Conservation (phyloP, 2,113 vertebrate genomes). For the Etheostoma spectabile region DNA sequence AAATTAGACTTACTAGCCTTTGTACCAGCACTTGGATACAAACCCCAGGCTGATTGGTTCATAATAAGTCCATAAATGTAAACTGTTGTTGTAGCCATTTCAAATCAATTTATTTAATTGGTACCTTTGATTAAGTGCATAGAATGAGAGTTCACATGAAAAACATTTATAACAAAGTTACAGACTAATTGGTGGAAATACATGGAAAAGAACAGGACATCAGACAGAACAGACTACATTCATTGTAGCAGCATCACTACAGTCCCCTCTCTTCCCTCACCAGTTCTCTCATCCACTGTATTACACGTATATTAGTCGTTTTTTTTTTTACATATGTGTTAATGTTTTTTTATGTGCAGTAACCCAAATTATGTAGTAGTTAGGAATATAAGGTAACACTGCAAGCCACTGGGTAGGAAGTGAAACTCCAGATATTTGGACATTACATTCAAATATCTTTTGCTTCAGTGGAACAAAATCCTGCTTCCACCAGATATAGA, state of each 20-base stretch:
- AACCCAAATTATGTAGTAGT: background rate
- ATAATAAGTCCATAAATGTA: background rate
- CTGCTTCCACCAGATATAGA: background rate
- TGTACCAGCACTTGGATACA: background rate
- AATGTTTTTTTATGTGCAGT: conserved; percentile 8
- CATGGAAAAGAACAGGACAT: conserved; percentile 39
- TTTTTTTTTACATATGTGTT: background rate
- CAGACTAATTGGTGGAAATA: conserved; percentile 29
- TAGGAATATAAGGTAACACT: background rate
- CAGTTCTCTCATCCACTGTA: background rate
- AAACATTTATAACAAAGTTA: conserved; percentile 37
- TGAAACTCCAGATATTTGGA: too few species aligned
- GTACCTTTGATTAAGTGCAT: conserved; percentile 46
- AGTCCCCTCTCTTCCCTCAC: background rate
- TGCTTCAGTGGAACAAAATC: background rate
- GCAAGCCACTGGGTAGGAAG: background rate
- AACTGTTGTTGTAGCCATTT: conserved; percentile 20
- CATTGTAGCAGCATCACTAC: conserved; percentile 25
- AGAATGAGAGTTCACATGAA: conserved; percentile 48
- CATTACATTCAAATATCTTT: background rate
- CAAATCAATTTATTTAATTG: conserved; percentile 50
- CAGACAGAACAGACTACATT: conserved; percentile 26
- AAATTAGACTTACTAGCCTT: background rate
- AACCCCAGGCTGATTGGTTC: background rate
- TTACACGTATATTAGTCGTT: background rate